Evolutionary conservation across 23 tunicate genomes (phyloP).

Genomic region (Corella eumyota): DNA sequence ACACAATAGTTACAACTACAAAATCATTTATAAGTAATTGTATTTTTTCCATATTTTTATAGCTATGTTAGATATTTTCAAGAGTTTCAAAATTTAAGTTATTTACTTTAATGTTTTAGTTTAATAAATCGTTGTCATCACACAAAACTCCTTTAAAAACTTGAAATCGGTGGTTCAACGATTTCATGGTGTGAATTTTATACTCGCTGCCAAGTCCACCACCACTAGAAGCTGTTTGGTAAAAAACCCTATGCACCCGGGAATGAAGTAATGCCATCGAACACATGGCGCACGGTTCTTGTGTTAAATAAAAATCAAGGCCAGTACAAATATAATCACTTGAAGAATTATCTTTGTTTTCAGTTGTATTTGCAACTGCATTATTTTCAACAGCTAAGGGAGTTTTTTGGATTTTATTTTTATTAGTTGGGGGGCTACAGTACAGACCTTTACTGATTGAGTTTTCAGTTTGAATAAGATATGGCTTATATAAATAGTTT

Average conservation of each 20-base stretch:
- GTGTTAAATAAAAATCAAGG: conserved; percentile 35
- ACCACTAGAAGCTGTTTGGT: conserved; percentile 5
- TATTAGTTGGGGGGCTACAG: background rate
- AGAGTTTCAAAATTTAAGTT: no score
- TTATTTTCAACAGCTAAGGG: background rate
- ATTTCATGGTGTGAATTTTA: conserved; percentile 57
- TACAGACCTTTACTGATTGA: conserved; percentile 15
- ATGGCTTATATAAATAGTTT: conserved; percentile 13
- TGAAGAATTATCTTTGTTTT: background rate
- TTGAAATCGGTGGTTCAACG: conserved; percentile 64
- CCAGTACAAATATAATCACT: conserved; percentile 64
- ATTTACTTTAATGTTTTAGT: no score
- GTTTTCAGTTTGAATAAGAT: background rate
- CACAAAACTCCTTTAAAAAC: conserved; percentile 55
- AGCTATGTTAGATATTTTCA: no score
- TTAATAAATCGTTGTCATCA: no score
- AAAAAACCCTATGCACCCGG: conserved; percentile 57
- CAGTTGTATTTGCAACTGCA: background rate
- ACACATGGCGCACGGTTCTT: conserved; percentile 92
- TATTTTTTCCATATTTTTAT: no score
- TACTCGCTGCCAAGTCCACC: conserved; percentile 75
- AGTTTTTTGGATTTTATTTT: background rate
- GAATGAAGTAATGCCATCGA: conserved; percentile 90
- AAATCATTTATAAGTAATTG: no score
- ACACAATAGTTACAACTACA: no score